These are phyloP conservation scores for Galaxea fascicularis DNA, from an alignment of 92 coral and sea anemone species.

Conservation along the genomic window DNA sequence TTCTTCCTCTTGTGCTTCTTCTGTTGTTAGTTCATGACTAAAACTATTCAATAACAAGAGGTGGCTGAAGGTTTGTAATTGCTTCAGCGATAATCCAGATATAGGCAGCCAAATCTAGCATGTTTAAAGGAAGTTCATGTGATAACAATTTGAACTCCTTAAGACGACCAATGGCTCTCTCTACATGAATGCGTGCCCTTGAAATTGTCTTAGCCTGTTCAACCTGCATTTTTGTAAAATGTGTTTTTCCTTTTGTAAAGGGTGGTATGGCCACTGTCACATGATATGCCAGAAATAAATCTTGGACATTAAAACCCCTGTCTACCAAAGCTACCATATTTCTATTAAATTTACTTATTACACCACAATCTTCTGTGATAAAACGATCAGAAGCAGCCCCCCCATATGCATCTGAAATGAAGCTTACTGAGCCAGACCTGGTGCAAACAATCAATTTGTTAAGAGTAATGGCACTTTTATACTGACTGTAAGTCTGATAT, in stretches of 20 bases:
- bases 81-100: slow-evolving; percentile 42
- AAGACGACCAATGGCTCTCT: slow-evolving; percentile 58
- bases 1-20: too few relatives aligned
- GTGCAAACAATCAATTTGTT: too few relatives aligned
- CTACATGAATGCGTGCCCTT: slow-evolving; percentile 54
- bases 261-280: slow-evolving; percentile 34
- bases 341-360: too few relatives aligned
- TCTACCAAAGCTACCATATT: slow-evolving; percentile 18
- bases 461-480: too few relatives aligned
- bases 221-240: slow-evolving; percentile 9
- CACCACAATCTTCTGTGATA: too few relatives aligned
- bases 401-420: too few relatives aligned
- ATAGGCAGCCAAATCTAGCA: slow-evolving; percentile 40
- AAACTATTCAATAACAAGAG: slow-evolving; percentile 21
- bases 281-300: slow-evolving; percentile 35
- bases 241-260: slow-evolving; percentile 29
- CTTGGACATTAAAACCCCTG: slow-evolving; percentile 53
- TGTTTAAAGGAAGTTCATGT: slow-evolving; percentile 45
- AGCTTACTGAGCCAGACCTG: too few relatives aligned
- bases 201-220: slow-evolving; percentile 26
- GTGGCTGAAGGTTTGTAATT: slow-evolving; percentile 57
- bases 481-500: too few relatives aligned
- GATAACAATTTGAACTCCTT: slow-evolving; percentile 5
- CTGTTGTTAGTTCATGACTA: too few relatives aligned
- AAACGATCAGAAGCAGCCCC: too few relatives aligned